Conservation (phyloP, 1,140 invertebrate genomes). For the Protaetia brevitarsis region DNA sequence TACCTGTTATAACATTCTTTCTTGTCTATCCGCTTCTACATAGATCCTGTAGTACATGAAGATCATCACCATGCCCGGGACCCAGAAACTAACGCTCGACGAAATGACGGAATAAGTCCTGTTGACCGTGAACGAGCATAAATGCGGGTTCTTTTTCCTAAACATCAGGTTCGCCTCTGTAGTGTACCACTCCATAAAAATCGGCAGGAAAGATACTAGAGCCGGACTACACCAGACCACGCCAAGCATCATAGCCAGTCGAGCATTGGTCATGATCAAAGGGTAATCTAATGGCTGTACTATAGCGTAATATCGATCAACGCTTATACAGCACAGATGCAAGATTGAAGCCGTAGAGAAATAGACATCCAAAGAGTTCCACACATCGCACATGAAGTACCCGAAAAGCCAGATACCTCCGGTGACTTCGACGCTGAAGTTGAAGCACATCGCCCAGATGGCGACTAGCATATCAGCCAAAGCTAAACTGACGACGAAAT, state of each 20-base stretch:
- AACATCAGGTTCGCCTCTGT: slow-evolving; percentile 74
- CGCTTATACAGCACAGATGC: slow-evolving; percentile 89
- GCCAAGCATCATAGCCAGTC: slow-evolving; percentile 73
- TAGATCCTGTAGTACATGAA: slow-evolving; percentile 93
- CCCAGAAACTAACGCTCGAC: slow-evolving; percentile 92
- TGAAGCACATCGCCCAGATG: slow-evolving; percentile 91
- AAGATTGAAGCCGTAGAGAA: slow-evolving; percentile 91
- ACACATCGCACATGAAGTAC: slow-evolving; percentile 89
- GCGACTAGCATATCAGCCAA: slow-evolving; percentile 90
- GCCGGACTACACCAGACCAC: slow-evolving; percentile 91
- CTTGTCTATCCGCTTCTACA: slow-evolving; percentile 85
- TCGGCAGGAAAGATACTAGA: slow-evolving; percentile 90
- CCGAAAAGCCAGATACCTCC: slow-evolving; percentile 87
- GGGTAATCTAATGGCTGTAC: slow-evolving; percentile 87
- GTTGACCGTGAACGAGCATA: slow-evolving; percentile 87
- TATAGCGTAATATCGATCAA: slow-evolving; percentile 81
- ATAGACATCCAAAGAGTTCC: slow-evolving; percentile 94
- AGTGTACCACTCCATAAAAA: slow-evolving; percentile 92
- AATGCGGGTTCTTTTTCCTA: slow-evolving; percentile 66
- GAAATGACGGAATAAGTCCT: slow-evolving; percentile 86
- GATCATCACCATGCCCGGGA: slow-evolving; percentile 91
- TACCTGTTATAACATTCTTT: slow-evolving; percentile 85
- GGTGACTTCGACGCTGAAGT: slow-evolving; percentile 80
- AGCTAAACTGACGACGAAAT: slow-evolving; percentile 89
- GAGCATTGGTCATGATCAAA: slow-evolving; percentile 77